These are phyloP conservation scores for Erebia epiphron DNA, from an alignment of 2,888 invertebrate genomes.

Conservation along the genomic window DNA sequence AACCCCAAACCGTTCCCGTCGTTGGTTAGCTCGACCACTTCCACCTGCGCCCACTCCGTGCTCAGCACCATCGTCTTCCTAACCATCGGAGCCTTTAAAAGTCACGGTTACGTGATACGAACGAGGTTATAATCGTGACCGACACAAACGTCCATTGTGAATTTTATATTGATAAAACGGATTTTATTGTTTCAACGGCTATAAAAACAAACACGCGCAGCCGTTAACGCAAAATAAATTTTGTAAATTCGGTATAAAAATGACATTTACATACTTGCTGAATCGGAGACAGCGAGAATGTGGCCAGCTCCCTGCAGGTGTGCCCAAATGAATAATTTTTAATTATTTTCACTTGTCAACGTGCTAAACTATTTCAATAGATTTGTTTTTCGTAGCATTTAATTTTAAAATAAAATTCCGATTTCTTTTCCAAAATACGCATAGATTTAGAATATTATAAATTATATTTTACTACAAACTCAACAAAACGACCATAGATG, in stretches of 20 bases:
- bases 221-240: constrained; percentile 51
- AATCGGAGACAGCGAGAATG: constrained; percentile 77
- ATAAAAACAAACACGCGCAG: constrained; percentile 48
- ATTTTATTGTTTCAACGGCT: constrained; percentile 44
- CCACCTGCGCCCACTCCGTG: constrained; percentile 99
- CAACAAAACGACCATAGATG: no score
- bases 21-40: constrained; percentile 98
- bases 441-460: no score
- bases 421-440: background rate
- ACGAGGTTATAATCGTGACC: constrained; percentile 64
- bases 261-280: constrained; percentile 84
- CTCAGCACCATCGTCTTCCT: constrained; percentile 90
- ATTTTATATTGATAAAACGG: constrained; percentile 39
- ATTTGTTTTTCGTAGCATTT: background rate
- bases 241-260: constrained; percentile 66
- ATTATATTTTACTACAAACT: no score
- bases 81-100: constrained; percentile 74
- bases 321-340: constrained; percentile 59
- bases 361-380: background rate
- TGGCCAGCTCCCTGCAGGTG: constrained; percentile 70
- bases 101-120: constrained; percentile 79
- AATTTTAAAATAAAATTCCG: background rate
- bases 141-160: constrained; percentile 55
- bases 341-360: constrained; percentile 29
- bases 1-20: constrained; percentile 99